phyloP scores from a whole-genome alignment of 2,113 vertebrate species.

The Eubucco bourcierii region DNA sequence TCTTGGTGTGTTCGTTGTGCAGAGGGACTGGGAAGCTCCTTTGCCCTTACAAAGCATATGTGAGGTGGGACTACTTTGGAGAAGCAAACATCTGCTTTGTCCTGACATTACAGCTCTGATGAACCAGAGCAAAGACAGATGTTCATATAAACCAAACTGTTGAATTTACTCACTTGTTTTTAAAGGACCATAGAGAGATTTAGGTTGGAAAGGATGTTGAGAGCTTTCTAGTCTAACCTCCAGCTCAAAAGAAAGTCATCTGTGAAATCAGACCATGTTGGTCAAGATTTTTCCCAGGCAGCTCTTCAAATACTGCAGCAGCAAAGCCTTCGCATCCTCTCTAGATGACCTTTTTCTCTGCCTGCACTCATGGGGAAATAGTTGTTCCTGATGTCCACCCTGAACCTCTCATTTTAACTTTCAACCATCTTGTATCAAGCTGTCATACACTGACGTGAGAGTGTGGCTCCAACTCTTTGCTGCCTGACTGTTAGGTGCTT shows the following conservation, averaged over 20 bases:
- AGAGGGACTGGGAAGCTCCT: rapidly evolving
- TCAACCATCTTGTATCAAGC: background rate
- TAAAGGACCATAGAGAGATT: background rate
- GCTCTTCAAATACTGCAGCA: background rate
- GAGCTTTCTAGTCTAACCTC: background rate
- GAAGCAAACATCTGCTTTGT: background rate
- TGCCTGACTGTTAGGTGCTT: background rate
- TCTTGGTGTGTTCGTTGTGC: background rate
- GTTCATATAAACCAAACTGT: background rate
- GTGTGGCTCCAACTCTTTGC: background rate
- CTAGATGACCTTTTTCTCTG: background rate
- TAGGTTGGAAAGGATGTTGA: background rate
- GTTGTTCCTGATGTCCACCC: background rate
- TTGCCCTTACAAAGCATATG: rapidly evolving
- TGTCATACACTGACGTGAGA: rapidly evolving
- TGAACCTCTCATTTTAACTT: background rate
- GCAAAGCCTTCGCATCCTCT: background rate
- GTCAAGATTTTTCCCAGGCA: background rate
- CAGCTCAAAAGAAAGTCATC: background rate
- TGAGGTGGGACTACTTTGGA: background rate
- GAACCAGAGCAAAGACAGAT: background rate
- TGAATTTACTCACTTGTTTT: background rate
- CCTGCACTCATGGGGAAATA: background rate
- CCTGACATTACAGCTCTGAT: background rate
- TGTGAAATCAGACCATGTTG: background rate